Conservation (phyloP, 2,888 invertebrate genomes). For the Craniophora ligustri region DNA sequence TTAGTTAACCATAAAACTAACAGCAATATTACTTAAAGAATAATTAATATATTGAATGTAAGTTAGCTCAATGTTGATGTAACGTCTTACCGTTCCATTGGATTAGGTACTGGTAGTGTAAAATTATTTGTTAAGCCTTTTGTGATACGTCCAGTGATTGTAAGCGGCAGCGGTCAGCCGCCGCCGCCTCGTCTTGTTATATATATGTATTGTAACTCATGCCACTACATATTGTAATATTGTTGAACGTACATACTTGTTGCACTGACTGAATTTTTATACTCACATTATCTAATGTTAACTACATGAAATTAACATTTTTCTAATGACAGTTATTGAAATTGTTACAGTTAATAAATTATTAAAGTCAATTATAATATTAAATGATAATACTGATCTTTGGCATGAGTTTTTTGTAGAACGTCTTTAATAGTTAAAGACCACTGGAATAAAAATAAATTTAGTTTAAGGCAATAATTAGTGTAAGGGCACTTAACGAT, state of each 20-base stretch:
- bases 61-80: constrained; percentile 87
- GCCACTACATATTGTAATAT: constrained; percentile 55
- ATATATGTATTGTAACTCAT: constrained; percentile 57
- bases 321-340: constrained; percentile 42
- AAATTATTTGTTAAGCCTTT: constrained; percentile 80
- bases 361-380: constrained; percentile 45
- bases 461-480: constrained; percentile 86
- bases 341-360: constrained; percentile 41
- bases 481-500: constrained; percentile 85
- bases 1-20: constrained; percentile 84
- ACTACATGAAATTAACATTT: constrained; percentile 47
- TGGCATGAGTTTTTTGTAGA: constrained; percentile 63
- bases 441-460: constrained; percentile 79
- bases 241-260: constrained; percentile 43
- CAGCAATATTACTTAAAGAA: constrained; percentile 87
- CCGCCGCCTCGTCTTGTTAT: constrained; percentile 20
- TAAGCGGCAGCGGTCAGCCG: constrained; percentile 36
- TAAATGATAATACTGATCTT: constrained; percentile 29
- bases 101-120: constrained; percentile 84
- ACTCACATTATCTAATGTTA: constrained; percentile 51
- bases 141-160: constrained; percentile 87
- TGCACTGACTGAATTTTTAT: constrained; percentile 52
- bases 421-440: constrained; percentile 59
- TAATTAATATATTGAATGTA: constrained; percentile 85
- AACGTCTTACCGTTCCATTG: constrained; percentile 86